phyloP scores from a whole-genome alignment of 2,888 invertebrate species.

The Chironomus riparius region DNA sequence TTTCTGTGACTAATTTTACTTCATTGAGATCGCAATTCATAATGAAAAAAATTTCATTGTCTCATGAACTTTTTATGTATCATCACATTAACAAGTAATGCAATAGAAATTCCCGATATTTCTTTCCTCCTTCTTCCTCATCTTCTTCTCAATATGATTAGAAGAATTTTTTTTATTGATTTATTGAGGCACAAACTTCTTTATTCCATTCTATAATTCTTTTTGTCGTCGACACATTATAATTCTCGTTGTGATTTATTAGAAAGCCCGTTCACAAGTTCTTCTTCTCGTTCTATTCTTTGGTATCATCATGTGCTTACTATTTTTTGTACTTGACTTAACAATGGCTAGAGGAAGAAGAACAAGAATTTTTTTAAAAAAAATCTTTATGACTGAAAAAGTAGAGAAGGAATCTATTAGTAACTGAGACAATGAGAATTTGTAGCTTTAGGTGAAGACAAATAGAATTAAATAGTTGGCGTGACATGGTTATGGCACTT shows the following conservation, averaged over 20 bases:
- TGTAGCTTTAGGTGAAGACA: too few species aligned
- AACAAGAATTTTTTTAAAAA: not conserved
- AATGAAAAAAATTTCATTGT: not conserved
- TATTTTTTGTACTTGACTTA: not conserved
- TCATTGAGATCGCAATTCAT: not conserved
- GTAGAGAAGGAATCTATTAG: too few species aligned
- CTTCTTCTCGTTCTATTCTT: not conserved
- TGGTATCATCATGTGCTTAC: too few species aligned
- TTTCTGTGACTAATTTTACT: not conserved
- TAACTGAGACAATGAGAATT: too few species aligned
- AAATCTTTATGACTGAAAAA: not conserved
- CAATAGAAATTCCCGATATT: not conserved
- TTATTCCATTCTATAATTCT: not conserved
- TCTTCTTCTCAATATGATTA: not conserved
- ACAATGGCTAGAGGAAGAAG: not conserved
- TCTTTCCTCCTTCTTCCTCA: not conserved
- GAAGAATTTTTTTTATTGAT: slow-evolving; percentile 9
- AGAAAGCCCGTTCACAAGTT: not conserved
- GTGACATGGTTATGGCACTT: too few species aligned
- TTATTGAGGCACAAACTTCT: not conserved
- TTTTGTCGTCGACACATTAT: not conserved
- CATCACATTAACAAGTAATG: not conserved
- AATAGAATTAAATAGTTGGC: too few species aligned
- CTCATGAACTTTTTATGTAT: not conserved
- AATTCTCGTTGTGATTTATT: slow-evolving; percentile 1